phyloP scores from a whole-genome alignment of 2,888 invertebrate genomes.

The Argyresthia goedartella region DNA sequence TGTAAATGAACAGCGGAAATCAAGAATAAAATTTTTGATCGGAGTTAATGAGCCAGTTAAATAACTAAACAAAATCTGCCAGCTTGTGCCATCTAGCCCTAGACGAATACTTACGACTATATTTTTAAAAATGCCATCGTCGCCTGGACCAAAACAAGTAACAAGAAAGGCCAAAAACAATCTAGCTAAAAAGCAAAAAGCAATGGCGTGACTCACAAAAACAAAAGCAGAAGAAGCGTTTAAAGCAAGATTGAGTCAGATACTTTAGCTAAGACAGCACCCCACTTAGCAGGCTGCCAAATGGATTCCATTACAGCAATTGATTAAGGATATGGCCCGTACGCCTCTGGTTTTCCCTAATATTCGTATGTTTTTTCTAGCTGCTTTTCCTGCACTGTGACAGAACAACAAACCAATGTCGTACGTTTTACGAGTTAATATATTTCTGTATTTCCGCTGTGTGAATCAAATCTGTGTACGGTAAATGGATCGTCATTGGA shows the following conservation, averaged over 20 bases:
- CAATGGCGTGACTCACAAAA: constrained; percentile 10
- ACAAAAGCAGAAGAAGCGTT: constrained; percentile 12
- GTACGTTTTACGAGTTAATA: background rate
- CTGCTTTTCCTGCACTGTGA: too few species aligned
- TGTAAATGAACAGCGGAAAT: too few species aligned
- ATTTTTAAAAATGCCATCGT: too few species aligned
- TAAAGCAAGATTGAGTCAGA: constrained; percentile 10
- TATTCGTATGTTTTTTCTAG: constrained; percentile 8
- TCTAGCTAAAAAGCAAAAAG: constrained; percentile 4
- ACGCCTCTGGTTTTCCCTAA: constrained; percentile 4
- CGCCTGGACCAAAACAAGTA: too few species aligned
- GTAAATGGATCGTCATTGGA: too few species aligned
- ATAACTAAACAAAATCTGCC: too few species aligned
- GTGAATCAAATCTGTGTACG: too few species aligned
- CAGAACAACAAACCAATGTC: background rate
- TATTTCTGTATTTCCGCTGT: too few species aligned
- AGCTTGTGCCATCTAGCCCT: too few species aligned
- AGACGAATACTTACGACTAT: too few species aligned
- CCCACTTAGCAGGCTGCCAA: constrained; percentile 30
- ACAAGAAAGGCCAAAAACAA: background rate
- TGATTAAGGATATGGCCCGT: constrained; percentile 15
- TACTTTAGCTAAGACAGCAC: constrained; percentile 21
- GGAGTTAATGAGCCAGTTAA: too few species aligned
- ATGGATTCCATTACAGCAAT: constrained; percentile 33
- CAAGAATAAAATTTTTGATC: too few species aligned